These are phyloP conservation scores for Poliocrania exsul DNA, from an alignment of 2,797 vertebrate genomes.

Conservation along the genomic window DNA sequence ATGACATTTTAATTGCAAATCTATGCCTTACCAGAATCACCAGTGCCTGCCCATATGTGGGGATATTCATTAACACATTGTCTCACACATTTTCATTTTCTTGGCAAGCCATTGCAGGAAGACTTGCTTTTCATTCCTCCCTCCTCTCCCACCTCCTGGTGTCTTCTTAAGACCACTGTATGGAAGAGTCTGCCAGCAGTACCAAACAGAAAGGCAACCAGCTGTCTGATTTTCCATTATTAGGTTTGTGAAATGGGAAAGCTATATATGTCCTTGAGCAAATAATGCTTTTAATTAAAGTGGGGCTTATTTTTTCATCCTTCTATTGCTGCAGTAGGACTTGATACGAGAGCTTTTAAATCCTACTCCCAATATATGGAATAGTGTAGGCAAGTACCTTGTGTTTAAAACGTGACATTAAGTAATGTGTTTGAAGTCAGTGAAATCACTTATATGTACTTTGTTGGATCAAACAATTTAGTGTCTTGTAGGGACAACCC, in stretches of 20 bases:
- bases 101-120: slow-evolving; percentile 29
- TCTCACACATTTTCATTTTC: slow-evolving; percentile 43
- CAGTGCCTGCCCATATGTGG: neutral
- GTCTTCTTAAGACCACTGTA: neutral
- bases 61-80: slow-evolving; percentile 33
- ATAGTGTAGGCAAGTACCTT: neutral
- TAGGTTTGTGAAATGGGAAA: slow-evolving; percentile 5
- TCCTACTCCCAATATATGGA: neutral
- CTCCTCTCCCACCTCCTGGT: neutral
- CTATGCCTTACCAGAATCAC: neutral
- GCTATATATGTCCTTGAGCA: neutral
- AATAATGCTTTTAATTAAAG: neutral
- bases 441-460: neutral
- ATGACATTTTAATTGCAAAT: slow-evolving; percentile 23
- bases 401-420: neutral
- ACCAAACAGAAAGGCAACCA: neutral
- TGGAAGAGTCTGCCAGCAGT: neutral
- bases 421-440: neutral
- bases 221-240: slow-evolving; percentile 24
- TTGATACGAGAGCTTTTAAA: neutral
- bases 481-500: neutral
- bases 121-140: neutral
- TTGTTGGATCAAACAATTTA: neutral
- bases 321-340: neutral
- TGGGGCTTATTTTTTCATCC: neutral